Evolutionary conservation across 2,797 vertebrate species (phyloP).

Genomic region (Pyrrhura leucotis): DNA sequence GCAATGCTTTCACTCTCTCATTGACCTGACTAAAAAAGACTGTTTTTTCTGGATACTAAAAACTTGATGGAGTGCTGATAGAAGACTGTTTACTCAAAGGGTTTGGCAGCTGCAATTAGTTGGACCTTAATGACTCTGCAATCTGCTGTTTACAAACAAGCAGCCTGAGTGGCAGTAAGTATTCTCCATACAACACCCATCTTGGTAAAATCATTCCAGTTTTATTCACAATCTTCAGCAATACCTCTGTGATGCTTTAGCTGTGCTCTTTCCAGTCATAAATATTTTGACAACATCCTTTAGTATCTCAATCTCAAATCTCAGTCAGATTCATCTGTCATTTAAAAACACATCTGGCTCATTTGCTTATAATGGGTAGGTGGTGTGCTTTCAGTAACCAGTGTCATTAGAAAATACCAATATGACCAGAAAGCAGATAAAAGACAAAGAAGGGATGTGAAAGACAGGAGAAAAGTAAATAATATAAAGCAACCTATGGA

Average conservation of each 20-base stretch:
- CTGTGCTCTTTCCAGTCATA: background rate
- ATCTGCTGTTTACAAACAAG: conserved; percentile 13
- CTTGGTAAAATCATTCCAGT: background rate
- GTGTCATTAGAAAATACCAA: background rate
- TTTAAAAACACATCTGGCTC: background rate
- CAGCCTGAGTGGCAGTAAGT: background rate
- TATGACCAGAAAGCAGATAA: background rate
- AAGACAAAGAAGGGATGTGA: background rate
- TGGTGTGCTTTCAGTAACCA: background rate
- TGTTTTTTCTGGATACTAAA: background rate
- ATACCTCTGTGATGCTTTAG: background rate
- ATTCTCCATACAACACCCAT: background rate
- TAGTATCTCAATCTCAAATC: background rate
- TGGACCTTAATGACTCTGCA: background rate
- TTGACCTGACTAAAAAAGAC: background rate
- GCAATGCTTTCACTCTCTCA: background rate
- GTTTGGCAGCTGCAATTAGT: background rate
- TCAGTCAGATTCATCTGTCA: background rate
- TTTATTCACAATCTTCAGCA: background rate
- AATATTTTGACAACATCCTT: conserved; percentile 52
- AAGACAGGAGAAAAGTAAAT: background rate
- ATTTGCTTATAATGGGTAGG: background rate
- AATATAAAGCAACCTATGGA: background rate
- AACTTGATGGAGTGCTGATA: background rate
- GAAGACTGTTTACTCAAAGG: background rate